phyloP scores from a whole-genome alignment of 2,888 invertebrate species.

The Daptonema setosum region DNA sequence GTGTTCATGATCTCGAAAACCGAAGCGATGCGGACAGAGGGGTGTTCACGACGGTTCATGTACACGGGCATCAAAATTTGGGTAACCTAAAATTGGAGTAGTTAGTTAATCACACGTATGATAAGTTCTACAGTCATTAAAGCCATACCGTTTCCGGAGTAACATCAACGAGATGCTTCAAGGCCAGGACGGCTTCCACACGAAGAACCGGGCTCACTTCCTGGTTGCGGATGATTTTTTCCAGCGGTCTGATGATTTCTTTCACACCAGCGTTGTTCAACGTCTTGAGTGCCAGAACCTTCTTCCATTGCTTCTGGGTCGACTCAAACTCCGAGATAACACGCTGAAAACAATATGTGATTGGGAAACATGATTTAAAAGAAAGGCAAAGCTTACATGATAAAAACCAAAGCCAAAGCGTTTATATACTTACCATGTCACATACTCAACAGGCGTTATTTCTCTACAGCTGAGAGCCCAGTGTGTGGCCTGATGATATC shows the following conservation, averaged over 20 bases:
- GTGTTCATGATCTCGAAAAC: conserved; percentile 16
- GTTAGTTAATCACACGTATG: neutral
- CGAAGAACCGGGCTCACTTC: conserved; percentile 9
- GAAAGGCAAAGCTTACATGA: too few species aligned
- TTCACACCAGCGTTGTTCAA: conserved; percentile 23
- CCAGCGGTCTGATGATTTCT: conserved; percentile 15
- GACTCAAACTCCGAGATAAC: neutral
- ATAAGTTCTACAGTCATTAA: too few species aligned
- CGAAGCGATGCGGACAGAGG: conserved; percentile 18
- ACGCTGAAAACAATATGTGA: neutral
- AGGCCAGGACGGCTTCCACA: conserved; percentile 18
- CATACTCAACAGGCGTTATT: too few species aligned
- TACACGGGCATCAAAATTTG: conserved; percentile 19
- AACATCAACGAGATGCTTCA: conserved; percentile 13
- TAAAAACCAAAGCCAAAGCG: too few species aligned
- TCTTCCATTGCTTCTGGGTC: conserved; percentile 11
- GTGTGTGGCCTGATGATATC: conserved; percentile 7
- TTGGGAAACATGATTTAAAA: too few species aligned
- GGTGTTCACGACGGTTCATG: conserved; percentile 14
- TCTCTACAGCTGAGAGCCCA: conserved; percentile 1
- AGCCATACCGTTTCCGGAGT: conserved; percentile 10
- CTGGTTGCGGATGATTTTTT: conserved; percentile 17
- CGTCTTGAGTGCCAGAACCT: conserved; percentile 20
- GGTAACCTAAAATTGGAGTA: conserved; percentile 11
- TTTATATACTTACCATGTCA: too few species aligned